Evolutionary conservation across 2,888 invertebrate species (phyloP), one percentile per base, ranked within the genome.

Genomic region (Lithophane semibrunnea): DNA sequence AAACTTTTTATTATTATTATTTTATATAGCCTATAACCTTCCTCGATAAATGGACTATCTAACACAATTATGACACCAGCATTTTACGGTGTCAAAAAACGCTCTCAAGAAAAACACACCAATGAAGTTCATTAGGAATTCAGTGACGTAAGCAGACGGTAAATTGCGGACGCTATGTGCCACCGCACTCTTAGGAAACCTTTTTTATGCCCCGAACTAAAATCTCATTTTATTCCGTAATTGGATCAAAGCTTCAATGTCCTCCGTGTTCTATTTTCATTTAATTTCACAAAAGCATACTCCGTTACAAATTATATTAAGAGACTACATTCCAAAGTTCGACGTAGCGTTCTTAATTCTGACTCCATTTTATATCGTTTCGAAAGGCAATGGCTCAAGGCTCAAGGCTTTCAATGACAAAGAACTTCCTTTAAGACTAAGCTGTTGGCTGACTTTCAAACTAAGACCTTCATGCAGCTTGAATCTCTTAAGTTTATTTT

Each of bases 271-370:
- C 47, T 58, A 79, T 65, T 64, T 67, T 72, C 18, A 72, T 82
- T 71, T 79, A 75, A 64, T 69, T 63, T 75, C n/a, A 73, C 64
- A 52, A 75, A 75, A 71, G 47, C 69, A 74, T 60, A 54, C 24
- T 64, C 21, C 18, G 49, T 79, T 54, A 74, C 67, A 71, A 75
- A 79, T 71, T 64, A 71, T 72, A 79, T 75, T 66, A 69, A 63
- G 44, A 61, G 21, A 63, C 52, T 70, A 76, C 64, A 67, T 75
- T 42, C n/a, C 37, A 54, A 44, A 29, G 47, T 68, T 74, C 54
- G 42, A 37, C 24, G 37, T 44, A 69, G 29, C 18, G 24, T 37
- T 56, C 49, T 61, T 73, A 71, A 83, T 60, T 70, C 42, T 18
- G 47, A 47, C 37, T 71, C 21, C 21, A 72, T 68, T 86, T 74